phyloP scores from a whole-genome alignment of 1,140 invertebrate genomes.

The Arion vulgaris region DNA sequence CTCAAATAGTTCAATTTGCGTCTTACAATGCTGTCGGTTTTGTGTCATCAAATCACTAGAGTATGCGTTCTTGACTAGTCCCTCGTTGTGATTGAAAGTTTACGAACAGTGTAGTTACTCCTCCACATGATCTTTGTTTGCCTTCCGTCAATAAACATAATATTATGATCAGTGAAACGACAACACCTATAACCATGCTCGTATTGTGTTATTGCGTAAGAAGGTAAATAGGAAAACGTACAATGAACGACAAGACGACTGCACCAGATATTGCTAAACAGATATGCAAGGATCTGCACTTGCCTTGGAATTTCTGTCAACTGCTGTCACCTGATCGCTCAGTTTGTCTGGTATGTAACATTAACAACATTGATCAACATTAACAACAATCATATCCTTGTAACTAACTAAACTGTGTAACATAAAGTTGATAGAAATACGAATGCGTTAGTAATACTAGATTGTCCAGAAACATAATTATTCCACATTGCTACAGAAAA shows the following conservation, averaged over 20 bases:
- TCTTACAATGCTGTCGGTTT: too few relatives aligned
- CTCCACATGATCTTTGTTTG: conserved; percentile 8
- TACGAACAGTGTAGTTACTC: not conserved
- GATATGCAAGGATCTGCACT: not conserved
- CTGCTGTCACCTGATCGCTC: conserved; percentile 19
- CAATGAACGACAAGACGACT: conserved; percentile 13
- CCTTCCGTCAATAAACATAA: conserved; percentile 31
- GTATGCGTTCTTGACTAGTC: too few relatives aligned
- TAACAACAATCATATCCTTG: too few relatives aligned
- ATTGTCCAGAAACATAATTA: too few relatives aligned
- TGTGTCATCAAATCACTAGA: too few relatives aligned
- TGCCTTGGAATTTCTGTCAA: conserved; percentile 13
- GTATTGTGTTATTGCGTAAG: not conserved
- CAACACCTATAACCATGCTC: not conserved
- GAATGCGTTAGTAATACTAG: too few relatives aligned
- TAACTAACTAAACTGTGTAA: too few relatives aligned
- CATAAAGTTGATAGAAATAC: too few relatives aligned
- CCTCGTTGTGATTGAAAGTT: conserved; percentile 16
- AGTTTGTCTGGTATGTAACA: conserved; percentile 29
- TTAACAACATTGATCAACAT: too few relatives aligned
- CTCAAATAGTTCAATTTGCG: too few relatives aligned
- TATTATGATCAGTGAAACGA: not conserved
- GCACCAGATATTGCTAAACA: conserved; percentile 15
- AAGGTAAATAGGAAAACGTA: not conserved
- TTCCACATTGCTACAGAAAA: too few relatives aligned